Percentiles rank a stretch among this genome's conserved stretches.
These are phyloP conservation scores for Thecocarcelia acutangulata DNA, from an alignment of 2,888 invertebrate species.

Conservation along the genomic window DNA sequence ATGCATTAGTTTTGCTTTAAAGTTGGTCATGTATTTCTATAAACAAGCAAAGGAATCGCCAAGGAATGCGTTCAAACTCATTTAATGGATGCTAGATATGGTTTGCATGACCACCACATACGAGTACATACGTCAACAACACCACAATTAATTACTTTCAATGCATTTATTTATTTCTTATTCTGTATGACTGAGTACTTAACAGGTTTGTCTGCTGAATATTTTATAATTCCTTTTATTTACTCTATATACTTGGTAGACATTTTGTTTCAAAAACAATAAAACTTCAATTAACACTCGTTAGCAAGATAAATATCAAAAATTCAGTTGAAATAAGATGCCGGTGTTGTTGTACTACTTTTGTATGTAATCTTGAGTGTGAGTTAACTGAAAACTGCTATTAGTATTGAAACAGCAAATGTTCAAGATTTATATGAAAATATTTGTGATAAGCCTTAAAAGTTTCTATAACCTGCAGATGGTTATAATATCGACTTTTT, in stretches of 20 bases:
- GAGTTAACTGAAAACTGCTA: slow-evolving; percentile 2
- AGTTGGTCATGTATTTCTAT: slow-evolving; percentile 49
- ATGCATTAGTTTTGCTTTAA: slow-evolving; percentile 47
- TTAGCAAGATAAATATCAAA: slow-evolving; percentile 36
- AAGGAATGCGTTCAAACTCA: slow-evolving; percentile 63
- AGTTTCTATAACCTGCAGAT: too few species aligned
- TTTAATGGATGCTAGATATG: slow-evolving; percentile 66
- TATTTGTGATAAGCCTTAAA: not conserved
- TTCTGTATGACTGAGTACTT: slow-evolving; percentile 7
- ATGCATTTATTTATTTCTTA: not conserved
- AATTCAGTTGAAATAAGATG: slow-evolving; percentile 5
- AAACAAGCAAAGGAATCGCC: slow-evolving; percentile 56
- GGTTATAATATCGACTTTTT: too few species aligned
- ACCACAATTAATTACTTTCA: slow-evolving; percentile 47
- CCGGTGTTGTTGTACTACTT: not conserved
- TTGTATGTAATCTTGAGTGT: not conserved
- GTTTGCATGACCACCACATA: slow-evolving; percentile 42
- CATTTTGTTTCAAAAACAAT: slow-evolving; percentile 37
- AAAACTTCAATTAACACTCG: slow-evolving; percentile 66
- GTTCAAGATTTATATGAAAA: not conserved
- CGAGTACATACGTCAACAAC: not conserved
- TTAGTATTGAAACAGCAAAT: slow-evolving; percentile 1
- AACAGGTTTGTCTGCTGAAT: slow-evolving; percentile 4
- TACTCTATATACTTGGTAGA: slow-evolving; percentile 15
- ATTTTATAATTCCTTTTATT: slow-evolving; percentile 30